These are phyloP conservation scores for Podargus strigoides DNA, from an alignment of 2,797 vertebrate species.

Conservation along the genomic window DNA sequence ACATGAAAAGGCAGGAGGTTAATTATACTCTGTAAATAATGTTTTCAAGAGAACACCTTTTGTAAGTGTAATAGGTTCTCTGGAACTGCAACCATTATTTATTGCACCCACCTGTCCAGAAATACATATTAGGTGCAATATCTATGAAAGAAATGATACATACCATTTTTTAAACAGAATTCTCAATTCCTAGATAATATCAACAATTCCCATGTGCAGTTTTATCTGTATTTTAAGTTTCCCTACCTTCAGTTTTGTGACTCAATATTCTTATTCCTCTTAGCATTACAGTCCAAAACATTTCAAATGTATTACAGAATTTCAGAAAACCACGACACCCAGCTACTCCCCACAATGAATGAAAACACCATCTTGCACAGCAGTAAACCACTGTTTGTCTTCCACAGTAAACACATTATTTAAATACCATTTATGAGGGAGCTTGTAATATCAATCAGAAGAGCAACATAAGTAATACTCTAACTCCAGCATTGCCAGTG, in stretches of 20 bases:
- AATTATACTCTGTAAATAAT: slow-evolving; percentile 9
- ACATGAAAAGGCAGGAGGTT: slow-evolving; percentile 1
- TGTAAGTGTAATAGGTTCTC: neutral
- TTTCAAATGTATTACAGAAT: neutral
- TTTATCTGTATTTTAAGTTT: neutral
- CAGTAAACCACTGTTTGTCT: neutral
- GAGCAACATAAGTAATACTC: neutral
- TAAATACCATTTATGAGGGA: neutral
- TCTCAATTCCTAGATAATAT: neutral
- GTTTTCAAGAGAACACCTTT: neutral
- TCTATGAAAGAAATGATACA: neutral
- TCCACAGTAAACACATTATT: neutral
- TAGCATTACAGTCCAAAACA: neutral
- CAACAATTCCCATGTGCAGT: neutral
- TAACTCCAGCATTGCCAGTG: neutral
- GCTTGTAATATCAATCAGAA: neutral
- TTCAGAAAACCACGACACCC: neutral
- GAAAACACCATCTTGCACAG: neutral
- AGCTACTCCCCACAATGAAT: neutral
- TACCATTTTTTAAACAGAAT: neutral
- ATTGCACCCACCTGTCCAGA: neutral
- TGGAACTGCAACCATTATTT: neutral
- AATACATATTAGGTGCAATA: neutral
- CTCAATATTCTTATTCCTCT: neutral
- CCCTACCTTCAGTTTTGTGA: neutral